Evolutionary conservation across 2,888 invertebrate genomes (phyloP).

Genomic region (Diploptera punctata): DNA sequence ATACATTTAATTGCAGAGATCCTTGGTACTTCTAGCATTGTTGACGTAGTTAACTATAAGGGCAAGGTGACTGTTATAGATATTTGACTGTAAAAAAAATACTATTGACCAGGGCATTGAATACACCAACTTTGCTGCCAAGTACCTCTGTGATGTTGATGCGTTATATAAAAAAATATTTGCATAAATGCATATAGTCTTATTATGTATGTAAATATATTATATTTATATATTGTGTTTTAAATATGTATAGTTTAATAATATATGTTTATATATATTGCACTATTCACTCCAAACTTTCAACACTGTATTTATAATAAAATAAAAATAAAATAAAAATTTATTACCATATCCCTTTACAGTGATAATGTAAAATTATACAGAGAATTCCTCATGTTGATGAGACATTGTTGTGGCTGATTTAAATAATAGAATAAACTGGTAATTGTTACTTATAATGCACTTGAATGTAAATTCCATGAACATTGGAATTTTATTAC

Average conservation of each 20-base stretch:
- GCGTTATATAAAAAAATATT: slow-evolving; percentile 8
- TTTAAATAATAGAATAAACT: slow-evolving; percentile 15
- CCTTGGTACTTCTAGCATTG: slow-evolving; percentile 11
- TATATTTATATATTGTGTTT: slow-evolving; percentile 28
- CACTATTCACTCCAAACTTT: neutral
- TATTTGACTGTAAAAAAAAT: too few species aligned
- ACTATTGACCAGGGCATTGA: too few species aligned
- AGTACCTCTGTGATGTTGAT: slow-evolving; percentile 29
- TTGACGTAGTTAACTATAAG: neutral
- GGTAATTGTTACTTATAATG: slow-evolving; percentile 20
- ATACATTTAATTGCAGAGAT: slow-evolving; percentile 26
- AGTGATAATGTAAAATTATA: too few species aligned
- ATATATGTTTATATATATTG: slow-evolving; percentile 29
- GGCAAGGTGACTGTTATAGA: too few species aligned
- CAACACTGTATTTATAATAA: slow-evolving; percentile 2
- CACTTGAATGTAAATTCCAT: slow-evolving; percentile 23
- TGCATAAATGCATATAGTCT: slow-evolving; percentile 14
- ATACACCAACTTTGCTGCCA: slow-evolving; percentile 26
- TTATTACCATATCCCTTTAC: too few species aligned
- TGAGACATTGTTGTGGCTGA: slow-evolving; percentile 13
- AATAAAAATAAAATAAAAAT: neutral
- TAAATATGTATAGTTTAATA: slow-evolving; percentile 21
- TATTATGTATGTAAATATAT: slow-evolving; percentile 22
- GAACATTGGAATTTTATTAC: neutral
- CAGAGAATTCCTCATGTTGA: neutral